Conservation (phyloP, 2,113 vertebrate species). For the Cyanistes caeruleus region DNA sequence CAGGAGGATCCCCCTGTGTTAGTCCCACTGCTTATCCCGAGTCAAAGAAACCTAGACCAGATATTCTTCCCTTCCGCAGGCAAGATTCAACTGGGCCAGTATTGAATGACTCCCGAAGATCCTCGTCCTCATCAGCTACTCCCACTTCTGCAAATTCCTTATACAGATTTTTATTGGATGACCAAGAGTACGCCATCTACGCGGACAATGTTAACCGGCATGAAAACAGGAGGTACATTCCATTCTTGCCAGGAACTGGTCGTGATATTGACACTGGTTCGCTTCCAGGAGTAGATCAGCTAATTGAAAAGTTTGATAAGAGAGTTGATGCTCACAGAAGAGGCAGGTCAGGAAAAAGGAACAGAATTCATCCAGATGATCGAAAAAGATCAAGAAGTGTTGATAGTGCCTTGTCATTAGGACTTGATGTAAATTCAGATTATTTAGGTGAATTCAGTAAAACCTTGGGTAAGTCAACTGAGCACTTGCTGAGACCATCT, state of each 20-base stretch:
- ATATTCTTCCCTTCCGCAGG: constrained; percentile 88
- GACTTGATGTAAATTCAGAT: constrained; percentile 66
- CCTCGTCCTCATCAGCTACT: constrained; percentile 82
- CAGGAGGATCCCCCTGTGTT: constrained; percentile 37
- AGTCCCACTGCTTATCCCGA: constrained; percentile 75
- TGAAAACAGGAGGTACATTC: constrained; percentile 93
- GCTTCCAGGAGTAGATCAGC: constrained; percentile 87
- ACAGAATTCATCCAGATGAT: constrained; percentile 88
- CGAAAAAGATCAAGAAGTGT: constrained; percentile 87
- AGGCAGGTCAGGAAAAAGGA: constrained; percentile 86
- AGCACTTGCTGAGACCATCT: constrained; percentile 86
- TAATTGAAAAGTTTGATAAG: constrained; percentile 93
- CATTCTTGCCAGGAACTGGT: constrained; percentile 91
- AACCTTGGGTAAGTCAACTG: constrained; percentile 81
- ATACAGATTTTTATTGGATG: constrained; percentile 79
- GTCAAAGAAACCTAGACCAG: constrained; percentile 78
- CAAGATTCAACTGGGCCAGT: constrained; percentile 84
- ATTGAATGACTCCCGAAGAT: constrained; percentile 79
- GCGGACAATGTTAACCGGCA: constrained; percentile 92
- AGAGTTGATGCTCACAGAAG: constrained; percentile 82
- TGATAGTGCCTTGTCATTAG: constrained; percentile 85
- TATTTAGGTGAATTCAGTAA: constrained; percentile 75
- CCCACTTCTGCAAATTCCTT: constrained; percentile 77
- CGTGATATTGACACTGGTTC: constrained; percentile 93
- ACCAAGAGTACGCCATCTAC: constrained; percentile 87